Evolutionary conservation across 2,888 invertebrate genomes (phyloP).

Genomic region (Pomacea canaliculata): DNA sequence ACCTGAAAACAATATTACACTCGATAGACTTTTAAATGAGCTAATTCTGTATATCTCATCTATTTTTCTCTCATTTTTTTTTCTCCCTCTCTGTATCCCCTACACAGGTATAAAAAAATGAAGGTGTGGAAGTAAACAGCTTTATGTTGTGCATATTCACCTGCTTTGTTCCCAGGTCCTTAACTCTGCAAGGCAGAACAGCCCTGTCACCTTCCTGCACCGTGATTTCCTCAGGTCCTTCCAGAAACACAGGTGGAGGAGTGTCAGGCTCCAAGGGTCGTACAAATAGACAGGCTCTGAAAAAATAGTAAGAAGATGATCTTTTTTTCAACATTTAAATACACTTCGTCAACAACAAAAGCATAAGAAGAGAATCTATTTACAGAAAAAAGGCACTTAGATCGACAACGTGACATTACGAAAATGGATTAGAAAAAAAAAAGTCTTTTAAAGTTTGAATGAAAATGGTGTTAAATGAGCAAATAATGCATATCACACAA

Average conservation of each 20-base stretch:
- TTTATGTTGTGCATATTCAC: neutral
- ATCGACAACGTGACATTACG: neutral
- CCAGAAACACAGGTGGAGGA: neutral
- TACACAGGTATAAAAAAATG: no score
- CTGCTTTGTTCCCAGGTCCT: conserved; percentile 1
- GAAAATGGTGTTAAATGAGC: neutral
- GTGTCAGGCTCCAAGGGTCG: neutral
- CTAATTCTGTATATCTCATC: no score
- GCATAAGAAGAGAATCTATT: neutral
- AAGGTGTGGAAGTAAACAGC: no score
- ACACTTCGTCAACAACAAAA: no score
- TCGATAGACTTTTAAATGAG: no score
- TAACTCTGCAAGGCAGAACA: neutral
- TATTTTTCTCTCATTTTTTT: no score
- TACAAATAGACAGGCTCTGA: neutral
- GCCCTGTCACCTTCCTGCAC: conserved; percentile 1
- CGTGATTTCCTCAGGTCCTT: neutral
- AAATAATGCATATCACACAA: neutral
- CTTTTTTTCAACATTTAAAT: no score
- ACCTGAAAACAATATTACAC: no score
- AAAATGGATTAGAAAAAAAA: no score
- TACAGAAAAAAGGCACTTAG: neutral
- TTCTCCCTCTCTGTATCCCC: no score
- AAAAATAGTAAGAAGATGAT: neutral
- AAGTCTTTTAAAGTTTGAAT: no score